Percentiles rank a stretch among this genome's conserved stretches.
Conservation (phyloP, 2,888 invertebrate genomes). For the Epistrophe eligans region DNA sequence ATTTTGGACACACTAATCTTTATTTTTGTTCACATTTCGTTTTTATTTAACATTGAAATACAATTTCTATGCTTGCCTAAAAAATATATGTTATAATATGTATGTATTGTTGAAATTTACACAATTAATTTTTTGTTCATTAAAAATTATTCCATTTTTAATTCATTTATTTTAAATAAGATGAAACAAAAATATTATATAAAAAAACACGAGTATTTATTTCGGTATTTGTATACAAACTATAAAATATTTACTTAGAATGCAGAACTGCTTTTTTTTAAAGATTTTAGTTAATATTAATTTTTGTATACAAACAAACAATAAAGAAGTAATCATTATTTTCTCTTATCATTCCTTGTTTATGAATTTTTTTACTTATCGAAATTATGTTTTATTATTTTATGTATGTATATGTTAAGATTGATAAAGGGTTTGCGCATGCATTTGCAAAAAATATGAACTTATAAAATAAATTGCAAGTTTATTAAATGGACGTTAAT, state of each 20-base stretch:
- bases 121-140: constrained; percentile 31
- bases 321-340: constrained; percentile 26
- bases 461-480: constrained; percentile 44
- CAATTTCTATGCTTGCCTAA: constrained; percentile 36
- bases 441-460: constrained; percentile 74
- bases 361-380: neutral
- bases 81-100: constrained; percentile 41
- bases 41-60: constrained; percentile 34
- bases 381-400: no score
- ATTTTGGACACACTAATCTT: constrained; percentile 53
- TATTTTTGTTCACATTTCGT: constrained; percentile 15
- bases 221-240: constrained; percentile 26
- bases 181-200: constrained; percentile 4
- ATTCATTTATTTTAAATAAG: constrained; percentile 12
- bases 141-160: constrained; percentile 22
- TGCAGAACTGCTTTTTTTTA: constrained; percentile 44
- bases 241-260: constrained; percentile 38
- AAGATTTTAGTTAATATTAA: neutral
- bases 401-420: neutral
- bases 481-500: constrained; percentile 34
- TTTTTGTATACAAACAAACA: constrained; percentile 21
- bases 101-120: constrained; percentile 29
- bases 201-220: constrained; percentile 58
- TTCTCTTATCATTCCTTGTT: neutral
- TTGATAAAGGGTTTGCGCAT: constrained; percentile 44